These are phyloP conservation scores for Callyntrura guangdongensis DNA, from an alignment of 2,888 invertebrate genomes.

Conservation along the genomic window DNA sequence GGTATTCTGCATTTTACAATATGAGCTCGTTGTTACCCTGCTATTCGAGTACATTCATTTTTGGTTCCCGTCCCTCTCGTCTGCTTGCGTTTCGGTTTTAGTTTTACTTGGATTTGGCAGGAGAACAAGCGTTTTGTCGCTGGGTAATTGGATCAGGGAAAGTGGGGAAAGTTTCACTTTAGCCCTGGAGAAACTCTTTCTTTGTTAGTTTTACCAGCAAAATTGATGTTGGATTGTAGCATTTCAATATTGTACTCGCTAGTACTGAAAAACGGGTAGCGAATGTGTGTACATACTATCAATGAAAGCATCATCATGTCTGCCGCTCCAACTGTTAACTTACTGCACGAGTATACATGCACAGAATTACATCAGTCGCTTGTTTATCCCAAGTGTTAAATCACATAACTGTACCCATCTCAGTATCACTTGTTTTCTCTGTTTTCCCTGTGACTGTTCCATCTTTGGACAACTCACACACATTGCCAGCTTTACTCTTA, in stretches of 20 bases:
- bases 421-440: background rate
- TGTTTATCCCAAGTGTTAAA: conserved; percentile 38
- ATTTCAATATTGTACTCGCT: conserved; percentile 61
- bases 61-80: conserved; percentile 55
- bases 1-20: background rate
- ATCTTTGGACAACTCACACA: background rate
- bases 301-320: background rate
- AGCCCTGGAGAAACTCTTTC: conserved; percentile 68
- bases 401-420: conserved; percentile 15
- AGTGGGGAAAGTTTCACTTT: conserved; percentile 78
- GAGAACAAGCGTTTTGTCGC: conserved; percentile 79
- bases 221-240: conserved; percentile 73
- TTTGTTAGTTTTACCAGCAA: conserved; percentile 58
- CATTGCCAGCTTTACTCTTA: conserved; percentile 12
- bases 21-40: background rate
- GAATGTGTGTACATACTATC: background rate
- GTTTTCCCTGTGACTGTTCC: background rate
- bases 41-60: background rate
- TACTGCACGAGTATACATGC: background rate
- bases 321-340: background rate
- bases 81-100: conserved; percentile 57
- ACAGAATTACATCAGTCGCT: conserved; percentile 7
- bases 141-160: conserved; percentile 80
- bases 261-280: background rate
- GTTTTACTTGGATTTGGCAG: conserved; percentile 72